Evolutionary conservation across 2,113 vertebrate genomes (phyloP).

Genomic region (Prietella phreatophila): DNA sequence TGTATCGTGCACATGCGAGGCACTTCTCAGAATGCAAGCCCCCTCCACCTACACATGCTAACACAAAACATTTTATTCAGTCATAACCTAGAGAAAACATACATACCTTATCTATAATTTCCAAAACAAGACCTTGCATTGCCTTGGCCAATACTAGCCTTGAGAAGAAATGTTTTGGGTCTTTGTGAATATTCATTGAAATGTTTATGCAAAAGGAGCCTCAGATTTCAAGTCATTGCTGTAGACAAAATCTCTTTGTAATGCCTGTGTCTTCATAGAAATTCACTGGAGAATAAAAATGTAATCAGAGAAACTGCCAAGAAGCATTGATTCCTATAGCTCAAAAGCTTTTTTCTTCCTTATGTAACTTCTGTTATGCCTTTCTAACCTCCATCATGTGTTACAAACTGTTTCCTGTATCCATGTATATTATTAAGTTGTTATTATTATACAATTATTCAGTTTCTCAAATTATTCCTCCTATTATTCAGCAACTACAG

Average conservation of each 20-base stretch:
- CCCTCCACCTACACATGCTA: slow-evolving; percentile 9
- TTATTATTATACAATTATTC: neutral
- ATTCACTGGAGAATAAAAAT: neutral
- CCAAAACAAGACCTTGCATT: neutral
- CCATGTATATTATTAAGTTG: neutral
- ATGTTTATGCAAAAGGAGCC: neutral
- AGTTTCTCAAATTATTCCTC: neutral
- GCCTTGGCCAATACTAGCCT: neutral
- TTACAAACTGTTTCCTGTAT: neutral
- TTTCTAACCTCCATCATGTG: neutral
- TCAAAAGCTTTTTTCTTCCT: neutral
- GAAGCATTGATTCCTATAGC: neutral
- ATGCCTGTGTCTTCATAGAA: neutral
- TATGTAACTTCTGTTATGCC: neutral
- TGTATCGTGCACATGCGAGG: slow-evolving; percentile 22
- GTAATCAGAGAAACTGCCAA: neutral
- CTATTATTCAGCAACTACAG: neutral
- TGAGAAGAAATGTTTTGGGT: neutral
- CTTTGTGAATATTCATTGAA: neutral
- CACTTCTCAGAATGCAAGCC: slow-evolving; percentile 20
- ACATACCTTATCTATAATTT: slow-evolving; percentile 4
- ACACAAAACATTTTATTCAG: slow-evolving; percentile 18
- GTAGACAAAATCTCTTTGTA: neutral
- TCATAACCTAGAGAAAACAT: slow-evolving; percentile 17
- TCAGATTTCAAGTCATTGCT: neutral